Evolutionary conservation across 2,888 invertebrate genomes (phyloP), one percentile per base, ranked within the genome.

Genomic region (Dryadula phaetusa): DNA sequence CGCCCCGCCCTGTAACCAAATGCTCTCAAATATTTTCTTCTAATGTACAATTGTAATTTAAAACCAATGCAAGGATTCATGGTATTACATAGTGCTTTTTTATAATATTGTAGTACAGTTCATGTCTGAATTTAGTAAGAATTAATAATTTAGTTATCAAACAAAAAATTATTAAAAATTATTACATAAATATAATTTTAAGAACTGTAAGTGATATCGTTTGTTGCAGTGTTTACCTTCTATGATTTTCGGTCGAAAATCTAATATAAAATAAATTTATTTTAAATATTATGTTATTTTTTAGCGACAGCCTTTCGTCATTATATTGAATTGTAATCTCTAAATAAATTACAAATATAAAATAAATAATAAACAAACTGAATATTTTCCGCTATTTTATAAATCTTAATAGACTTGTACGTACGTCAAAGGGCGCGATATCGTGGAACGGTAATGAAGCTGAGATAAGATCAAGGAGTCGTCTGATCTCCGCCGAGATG

Each of bases 401-500:
- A 66, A 52, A 53, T 28, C 28, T 62, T 67, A 60, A 61, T 64
- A 56, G 56, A 61, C 32, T 52, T 52, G 46, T 63, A 67, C 42
- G 64, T 44, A 67, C 53, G 64, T 71, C 69, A 69, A 71, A 62
- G 71, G 60, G 66, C 52, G 58, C 52, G 64, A 47, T 66, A 69
- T 66, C 64, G 49, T 42, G 61, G 62, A 79, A 78, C 83, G 82
- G 85, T 88, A 88, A 88, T 86, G 87, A 86, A 80, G 70, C 67
- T 65, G 74, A 77, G 80, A 82, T 79, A 79, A 73, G 70, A 78
- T 79, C 79, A 49, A 58, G 67, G 82, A 82, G 77, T 79, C 77
- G 80, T 80, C 79, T 78, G 80, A 82, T 84, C 88, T 87, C 85
- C 81, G 75, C 79, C 75, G 82, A 84, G 73, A 74, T 74, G 71